Evolutionary conservation across 2,888 invertebrate genomes (phyloP), one percentile per base, ranked within the genome.

Genomic region (Caenorhabditis sp.): DNA sequence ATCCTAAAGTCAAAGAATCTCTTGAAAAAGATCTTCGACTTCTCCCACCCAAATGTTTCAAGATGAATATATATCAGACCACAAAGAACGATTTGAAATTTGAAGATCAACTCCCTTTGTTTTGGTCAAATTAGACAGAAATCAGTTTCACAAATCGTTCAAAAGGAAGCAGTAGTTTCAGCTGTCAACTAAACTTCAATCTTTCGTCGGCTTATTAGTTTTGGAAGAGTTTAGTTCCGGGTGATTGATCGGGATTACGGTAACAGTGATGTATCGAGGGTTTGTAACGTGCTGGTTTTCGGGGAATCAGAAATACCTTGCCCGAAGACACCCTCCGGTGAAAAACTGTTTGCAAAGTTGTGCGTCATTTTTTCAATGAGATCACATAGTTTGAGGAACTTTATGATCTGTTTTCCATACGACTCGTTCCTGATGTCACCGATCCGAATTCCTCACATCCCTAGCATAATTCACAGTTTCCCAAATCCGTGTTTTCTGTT

Each of bases 181-280:
- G 41, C 63, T 63, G 63, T 26, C 63, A 63, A 47, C 28, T n/a
- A 63, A 63, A 47, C 63, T 63, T 63, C 44, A 63, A 44, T 47
- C 63, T 63, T 63, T 63, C 41, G 24, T 24, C 22, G 12, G 7
- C 28, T 59, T 22, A 38, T 28, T n/a, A 19, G 61, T 41, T 61
- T 41, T 41, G 31, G 26, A 19, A 47, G 4, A 19, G 10, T 47
- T 44, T 24, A 63, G 63, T 63, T 63, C 63, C 63, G 63, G 44
- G 63, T 63, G 63, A 31, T 38, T 47, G 47, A 47, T 19, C 19
- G 47, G 47, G 47, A 44, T 47, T 47, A 47, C 47, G n/a, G 47
- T 47, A 47, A 19, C 19, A 19, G 5, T 47, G 47, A 47, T 19
- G 47, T n/a, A n/a, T 19, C 10, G 38, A 38, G 38, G 6, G 38